phyloP scores from a whole-genome alignment of 1,140 invertebrate species.

The Episyrphus balteatus region DNA sequence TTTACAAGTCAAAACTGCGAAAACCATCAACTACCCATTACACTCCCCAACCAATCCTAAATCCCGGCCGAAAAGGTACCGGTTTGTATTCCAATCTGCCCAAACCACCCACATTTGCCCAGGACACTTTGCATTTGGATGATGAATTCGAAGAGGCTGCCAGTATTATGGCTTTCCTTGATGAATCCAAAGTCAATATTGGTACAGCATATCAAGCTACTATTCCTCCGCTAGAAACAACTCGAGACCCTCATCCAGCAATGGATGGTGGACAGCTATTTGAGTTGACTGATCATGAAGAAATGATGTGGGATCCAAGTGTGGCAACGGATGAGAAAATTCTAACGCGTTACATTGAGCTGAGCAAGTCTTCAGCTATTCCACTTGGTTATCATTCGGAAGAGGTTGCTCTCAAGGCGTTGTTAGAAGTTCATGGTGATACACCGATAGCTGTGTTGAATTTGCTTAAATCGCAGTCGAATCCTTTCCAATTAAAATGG shows the following conservation, averaged over 20 bases:
- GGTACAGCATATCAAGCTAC: constrained; percentile 80
- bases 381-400: constrained; percentile 85
- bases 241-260: constrained; percentile 5
- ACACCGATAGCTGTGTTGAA: constrained; percentile 79
- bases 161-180: constrained; percentile 30
- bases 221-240: constrained; percentile 48
- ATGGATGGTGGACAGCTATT: constrained; percentile 10
- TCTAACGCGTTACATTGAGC: constrained; percentile 60
- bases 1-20: constrained; percentile 44
- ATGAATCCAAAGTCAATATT: constrained; percentile 68
- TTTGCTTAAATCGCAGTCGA: constrained; percentile 58
- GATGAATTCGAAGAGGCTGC: constrained; percentile 31
- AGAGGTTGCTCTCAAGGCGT: constrained; percentile 84
- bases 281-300: constrained; percentile 42
- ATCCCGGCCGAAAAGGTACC: constrained; percentile 73
- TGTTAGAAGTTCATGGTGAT: constrained; percentile 77
- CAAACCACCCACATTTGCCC: constrained; percentile 17
- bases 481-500: constrained; percentile 74
- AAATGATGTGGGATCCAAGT: constrained; percentile 77
- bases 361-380: constrained; percentile 83
- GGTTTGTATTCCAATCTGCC: constrained; percentile 56
- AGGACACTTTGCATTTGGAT: constrained; percentile 20
- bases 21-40: constrained; percentile 55
- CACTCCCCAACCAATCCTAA: constrained; percentile 85
- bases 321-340: constrained; percentile 40